A percentile compares a stretch with the other conserved stretches of the same genome.
Evolutionary conservation across 2,888 invertebrate genomes (phyloP).

Genomic region (Nomada fabriciana): DNA sequence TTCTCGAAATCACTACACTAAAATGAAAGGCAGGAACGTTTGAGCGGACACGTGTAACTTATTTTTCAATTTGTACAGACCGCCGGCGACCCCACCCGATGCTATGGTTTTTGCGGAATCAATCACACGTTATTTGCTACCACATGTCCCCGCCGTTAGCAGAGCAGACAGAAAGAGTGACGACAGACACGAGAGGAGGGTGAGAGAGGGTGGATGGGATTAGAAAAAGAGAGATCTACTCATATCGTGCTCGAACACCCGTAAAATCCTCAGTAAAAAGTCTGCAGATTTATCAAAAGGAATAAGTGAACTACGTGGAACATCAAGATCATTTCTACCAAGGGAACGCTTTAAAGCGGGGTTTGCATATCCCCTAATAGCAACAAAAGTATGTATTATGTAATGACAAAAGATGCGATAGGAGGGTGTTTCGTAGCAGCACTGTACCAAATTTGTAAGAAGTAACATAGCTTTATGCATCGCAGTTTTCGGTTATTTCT

Average conservation of each 20-base stretch:
- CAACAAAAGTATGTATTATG: neutral
- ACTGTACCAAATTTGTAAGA: neutral
- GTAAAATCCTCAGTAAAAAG: slow-evolving; percentile 67
- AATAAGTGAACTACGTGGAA: slow-evolving; percentile 15
- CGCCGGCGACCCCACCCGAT: slow-evolving; percentile 58
- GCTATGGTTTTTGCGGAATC: slow-evolving; percentile 78
- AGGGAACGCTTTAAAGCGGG: neutral
- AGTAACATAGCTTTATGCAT: too few species aligned
- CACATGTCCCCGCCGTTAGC: slow-evolving; percentile 68
- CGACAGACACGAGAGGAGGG: slow-evolving; percentile 49
- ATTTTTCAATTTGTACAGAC: slow-evolving; percentile 80
- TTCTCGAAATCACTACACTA: slow-evolving; percentile 9
- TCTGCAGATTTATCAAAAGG: slow-evolving; percentile 70
- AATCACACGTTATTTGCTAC: slow-evolving; percentile 81
- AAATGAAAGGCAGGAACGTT: slow-evolving; percentile 37
- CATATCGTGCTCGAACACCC: slow-evolving; percentile 80
- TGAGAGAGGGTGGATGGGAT: slow-evolving; percentile 46
- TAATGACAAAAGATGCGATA: too few species aligned
- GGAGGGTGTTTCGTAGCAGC: too few species aligned
- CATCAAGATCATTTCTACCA: neutral
- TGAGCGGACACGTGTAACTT: slow-evolving; percentile 77
- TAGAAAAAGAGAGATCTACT: slow-evolving; percentile 65
- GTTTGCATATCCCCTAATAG: neutral
- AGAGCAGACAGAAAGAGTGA: slow-evolving; percentile 68
- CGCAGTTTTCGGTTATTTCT: too few species aligned